Evolutionary conservation across 2,888 invertebrate species (phyloP).

Genomic region (Meghimatium bilineatum): DNA sequence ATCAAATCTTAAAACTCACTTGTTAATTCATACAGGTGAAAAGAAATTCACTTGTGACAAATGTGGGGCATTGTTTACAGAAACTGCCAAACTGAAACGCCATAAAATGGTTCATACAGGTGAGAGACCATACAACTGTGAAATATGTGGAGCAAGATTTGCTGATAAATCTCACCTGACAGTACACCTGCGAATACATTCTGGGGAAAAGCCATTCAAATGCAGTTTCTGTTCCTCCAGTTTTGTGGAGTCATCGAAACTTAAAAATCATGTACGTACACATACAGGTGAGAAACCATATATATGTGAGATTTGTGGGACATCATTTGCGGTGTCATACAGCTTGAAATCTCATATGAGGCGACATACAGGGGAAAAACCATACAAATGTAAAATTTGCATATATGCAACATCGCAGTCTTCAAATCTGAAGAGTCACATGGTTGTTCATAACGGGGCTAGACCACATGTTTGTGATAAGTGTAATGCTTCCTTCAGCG

Average conservation of each 20-base stretch:
- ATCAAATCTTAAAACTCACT: constrained; percentile 43
- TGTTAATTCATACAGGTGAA: constrained; percentile 42
- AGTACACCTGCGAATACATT: constrained; percentile 45
- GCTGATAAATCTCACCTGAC: constrained; percentile 47
- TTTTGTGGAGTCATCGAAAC: constrained; percentile 43
- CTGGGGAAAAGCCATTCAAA: constrained; percentile 49
- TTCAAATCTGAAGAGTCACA: constrained; percentile 35
- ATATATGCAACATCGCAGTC: constrained; percentile 39
- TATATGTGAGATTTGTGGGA: constrained; percentile 38
- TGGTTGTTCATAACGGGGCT: constrained; percentile 37
- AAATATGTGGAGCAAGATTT: constrained; percentile 43
- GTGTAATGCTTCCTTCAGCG: constrained; percentile 43
- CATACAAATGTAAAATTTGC: constrained; percentile 37
- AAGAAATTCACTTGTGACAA: constrained; percentile 39
- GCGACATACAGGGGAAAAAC: constrained; percentile 36
- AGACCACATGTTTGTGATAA: constrained; percentile 42
- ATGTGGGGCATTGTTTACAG: constrained; percentile 44
- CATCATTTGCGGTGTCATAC: constrained; percentile 38
- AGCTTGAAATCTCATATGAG: constrained; percentile 36
- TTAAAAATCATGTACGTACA: constrained; percentile 36
- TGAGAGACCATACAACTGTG: constrained; percentile 41
- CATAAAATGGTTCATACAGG: constrained; percentile 48
- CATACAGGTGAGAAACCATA: constrained; percentile 48
- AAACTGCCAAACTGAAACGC: constrained; percentile 44
- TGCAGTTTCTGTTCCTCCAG: constrained; percentile 40